Conservation (phyloP, 1,140 invertebrate genomes). For the Belonocnema kinseyi region DNA sequence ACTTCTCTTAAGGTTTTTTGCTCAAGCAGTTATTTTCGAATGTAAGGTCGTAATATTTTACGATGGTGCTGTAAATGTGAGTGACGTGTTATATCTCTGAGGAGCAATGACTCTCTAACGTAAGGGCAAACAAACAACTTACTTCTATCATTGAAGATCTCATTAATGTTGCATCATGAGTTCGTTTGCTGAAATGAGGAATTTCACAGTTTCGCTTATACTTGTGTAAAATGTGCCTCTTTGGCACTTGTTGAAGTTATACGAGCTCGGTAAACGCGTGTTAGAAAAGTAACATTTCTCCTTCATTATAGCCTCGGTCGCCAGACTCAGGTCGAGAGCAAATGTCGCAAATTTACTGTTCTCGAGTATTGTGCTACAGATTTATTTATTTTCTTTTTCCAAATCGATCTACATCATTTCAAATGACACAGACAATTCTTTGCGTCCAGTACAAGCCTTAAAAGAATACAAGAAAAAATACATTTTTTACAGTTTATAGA, state of each 20-base stretch:
- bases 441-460: too few relatives aligned
- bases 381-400: not conserved
- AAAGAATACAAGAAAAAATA: too few relatives aligned
- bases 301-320: not conserved
- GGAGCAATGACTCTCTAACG: slow-evolving; percentile 7
- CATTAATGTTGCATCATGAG: slow-evolving; percentile 8
- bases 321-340: not conserved
- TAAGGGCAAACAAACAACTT: slow-evolving; percentile 9
- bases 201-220: slow-evolving; percentile 5
- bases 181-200: not conserved
- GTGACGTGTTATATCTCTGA: not conserved
- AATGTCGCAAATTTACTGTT: not conserved
- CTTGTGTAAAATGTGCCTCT: slow-evolving; percentile 1
- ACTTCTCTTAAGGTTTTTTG: too few relatives aligned
- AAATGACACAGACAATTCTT: not conserved
- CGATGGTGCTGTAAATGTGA: not conserved
- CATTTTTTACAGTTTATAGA: too few relatives aligned
- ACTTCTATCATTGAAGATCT: not conserved
- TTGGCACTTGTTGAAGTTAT: slow-evolving; percentile 9
- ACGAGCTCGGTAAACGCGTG: not conserved
- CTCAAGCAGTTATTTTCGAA: too few relatives aligned
- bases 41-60: not conserved
- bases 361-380: not conserved
- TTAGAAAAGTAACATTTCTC: not conserved
- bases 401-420: slow-evolving; percentile 2